Base-by-base conservation (phyloP, 2,888 invertebrate species). In the Congeria kusceri region DNA sequence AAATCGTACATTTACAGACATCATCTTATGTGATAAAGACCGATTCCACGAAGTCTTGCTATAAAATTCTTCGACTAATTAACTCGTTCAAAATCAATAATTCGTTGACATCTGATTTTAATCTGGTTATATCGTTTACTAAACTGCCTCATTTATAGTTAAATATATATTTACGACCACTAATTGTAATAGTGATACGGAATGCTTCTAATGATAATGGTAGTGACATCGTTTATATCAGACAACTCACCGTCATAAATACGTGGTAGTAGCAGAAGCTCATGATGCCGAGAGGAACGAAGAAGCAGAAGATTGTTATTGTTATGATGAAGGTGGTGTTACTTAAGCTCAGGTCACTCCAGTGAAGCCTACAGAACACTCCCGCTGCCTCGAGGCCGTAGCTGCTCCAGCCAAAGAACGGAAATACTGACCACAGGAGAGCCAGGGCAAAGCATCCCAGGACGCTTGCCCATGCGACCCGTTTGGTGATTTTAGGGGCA, bases 381-480 rank as follows among this genome's bases (percentile, higher is more conserved):
- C 85, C 85, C 0, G 85, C 81, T 0, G 86, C 86, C 64, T 92
- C 92, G 46, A 86, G 72, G 3, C 77, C 85, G 61, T 88, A 92
- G n/a, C 78, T 73, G 66, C 87, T 90, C 90, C 90, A 90, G 3
- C 91, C 91, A 20, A 91, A 62, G 18, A 89, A 70, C 2, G 91
- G 91, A n/a, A 89, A 44, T 1, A 78, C 61, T 0, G 90, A 81
- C 90, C 90, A 91, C 18, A 90, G 49, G 11, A 89, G 72, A 0
- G 88, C 89, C 5, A 73, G 68, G 1, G 78, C 47, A 66, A 79
- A 86, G 56, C 90, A 90, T 0, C 70, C 46, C 0, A 68, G 25
- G 13, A 89, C 75, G 15, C 72, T 49, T 1, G 77, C 28, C 15
- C 63, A 65, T n/a, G 88, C 88, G 23, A 87, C 84, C 28, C 83